Conservation (phyloP, 2,888 invertebrate species). For the Pasiphila rectangulata region DNA sequence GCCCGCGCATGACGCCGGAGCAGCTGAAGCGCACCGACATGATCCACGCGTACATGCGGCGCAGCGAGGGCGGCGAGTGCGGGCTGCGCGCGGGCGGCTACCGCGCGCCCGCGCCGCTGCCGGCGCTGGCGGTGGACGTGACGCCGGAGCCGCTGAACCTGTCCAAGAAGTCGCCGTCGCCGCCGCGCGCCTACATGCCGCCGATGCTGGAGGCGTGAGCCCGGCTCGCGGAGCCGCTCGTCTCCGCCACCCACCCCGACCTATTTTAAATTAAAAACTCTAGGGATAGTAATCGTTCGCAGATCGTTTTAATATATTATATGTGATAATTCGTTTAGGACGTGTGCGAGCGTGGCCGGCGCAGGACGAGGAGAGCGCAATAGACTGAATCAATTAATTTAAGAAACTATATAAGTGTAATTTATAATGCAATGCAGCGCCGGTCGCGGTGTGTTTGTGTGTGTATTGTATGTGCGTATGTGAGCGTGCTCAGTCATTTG, state of each 20-base stretch:
- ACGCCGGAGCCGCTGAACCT: constrained; percentile 93
- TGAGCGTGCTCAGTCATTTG: constrained; percentile 82
- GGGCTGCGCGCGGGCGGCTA: constrained; percentile 38
- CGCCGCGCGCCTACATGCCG: constrained; percentile 81
- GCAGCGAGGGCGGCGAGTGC: constrained; percentile 79
- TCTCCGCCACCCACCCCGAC: constrained; percentile 79
- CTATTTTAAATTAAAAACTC: constrained; percentile 77
- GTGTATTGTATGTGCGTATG: constrained; percentile 82
- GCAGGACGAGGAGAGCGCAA: constrained; percentile 80
- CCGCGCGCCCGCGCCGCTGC: constrained; percentile 62
- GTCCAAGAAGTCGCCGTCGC: constrained; percentile 89
- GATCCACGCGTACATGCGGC: constrained; percentile 95
- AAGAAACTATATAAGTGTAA: constrained; percentile 82
- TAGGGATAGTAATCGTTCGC: constrained; percentile 76
- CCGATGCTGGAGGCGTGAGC: constrained; percentile 84
- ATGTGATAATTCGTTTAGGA: constrained; percentile 84
- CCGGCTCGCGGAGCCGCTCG: constrained; percentile 73
- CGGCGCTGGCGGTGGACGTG: constrained; percentile 86
- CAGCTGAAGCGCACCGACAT: constrained; percentile 95
- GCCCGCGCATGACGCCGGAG: constrained; percentile 96
- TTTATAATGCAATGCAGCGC: constrained; percentile 84
- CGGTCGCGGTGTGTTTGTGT: constrained; percentile 84
- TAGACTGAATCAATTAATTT: constrained; percentile 82
- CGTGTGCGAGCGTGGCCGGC: constrained; percentile 80
- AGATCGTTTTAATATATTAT: constrained; percentile 85